Conservation (phyloP, 2,888 invertebrate genomes). For the Hermaeophaga mercurialis region DNA sequence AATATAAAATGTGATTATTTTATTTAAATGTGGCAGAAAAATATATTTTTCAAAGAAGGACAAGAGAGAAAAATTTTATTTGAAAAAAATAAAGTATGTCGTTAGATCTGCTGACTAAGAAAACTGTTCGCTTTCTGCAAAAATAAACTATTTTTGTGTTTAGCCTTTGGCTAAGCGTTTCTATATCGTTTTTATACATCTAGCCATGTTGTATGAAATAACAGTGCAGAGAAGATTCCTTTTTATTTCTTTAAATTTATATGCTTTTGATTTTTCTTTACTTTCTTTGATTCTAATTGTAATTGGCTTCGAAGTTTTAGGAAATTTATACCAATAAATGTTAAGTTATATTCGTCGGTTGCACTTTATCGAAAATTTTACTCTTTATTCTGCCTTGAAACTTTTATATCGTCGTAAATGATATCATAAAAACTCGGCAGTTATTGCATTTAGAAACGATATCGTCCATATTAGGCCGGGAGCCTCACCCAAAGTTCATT, state of each 20-base stretch:
- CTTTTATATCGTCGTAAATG: constrained; percentile 28
- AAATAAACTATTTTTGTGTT: constrained; percentile 10
- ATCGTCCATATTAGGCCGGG: constrained; percentile 8
- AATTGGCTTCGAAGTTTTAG: constrained; percentile 25
- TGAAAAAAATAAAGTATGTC: constrained; percentile 6
- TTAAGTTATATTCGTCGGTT: constrained; percentile 25
- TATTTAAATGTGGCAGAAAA: too few species aligned
- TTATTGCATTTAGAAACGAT: constrained; percentile 11
- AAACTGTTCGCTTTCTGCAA: constrained; percentile 9
- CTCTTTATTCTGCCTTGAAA: constrained; percentile 26
- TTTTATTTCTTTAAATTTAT: constrained; percentile 5
- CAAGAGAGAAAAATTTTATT: background rate
- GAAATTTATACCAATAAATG: constrained; percentile 23
- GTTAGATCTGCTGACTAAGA: constrained; percentile 13
- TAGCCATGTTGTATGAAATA: background rate
- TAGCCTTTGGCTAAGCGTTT: background rate
- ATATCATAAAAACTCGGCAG: constrained; percentile 20
- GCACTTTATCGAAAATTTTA: constrained; percentile 27
- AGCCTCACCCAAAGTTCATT: too few species aligned
- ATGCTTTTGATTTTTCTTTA: constrained; percentile 7
- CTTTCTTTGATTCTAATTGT: constrained; percentile 17
- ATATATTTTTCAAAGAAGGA: too few species aligned
- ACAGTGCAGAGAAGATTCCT: background rate
- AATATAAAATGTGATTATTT: too few species aligned
- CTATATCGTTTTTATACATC: constrained; percentile 2